Base-by-base conservation (phyloP, 2,888 invertebrate species). In the Penaeus monodon region DNA sequence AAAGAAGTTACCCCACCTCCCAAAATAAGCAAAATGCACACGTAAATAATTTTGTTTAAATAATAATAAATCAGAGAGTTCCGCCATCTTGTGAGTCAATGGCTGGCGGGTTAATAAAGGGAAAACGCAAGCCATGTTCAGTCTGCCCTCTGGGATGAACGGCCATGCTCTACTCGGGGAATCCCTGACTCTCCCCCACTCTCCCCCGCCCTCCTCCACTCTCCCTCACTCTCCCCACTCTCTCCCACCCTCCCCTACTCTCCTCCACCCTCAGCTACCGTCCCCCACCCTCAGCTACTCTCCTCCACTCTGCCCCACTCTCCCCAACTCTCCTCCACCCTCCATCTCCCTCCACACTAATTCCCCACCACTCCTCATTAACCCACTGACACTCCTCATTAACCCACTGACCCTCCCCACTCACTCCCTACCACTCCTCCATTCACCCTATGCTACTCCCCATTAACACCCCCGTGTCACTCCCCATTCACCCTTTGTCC, bases 61-160 rank as follows among this genome's bases (percentile, higher is more conserved):
- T 6, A 44, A 44, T 44, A 44, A 57, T 17, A 57, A 17, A 17
- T 14, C 57, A 2, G 57, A 57, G 57, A 57, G 57, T 4, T 27
- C 22, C 38, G 17, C 84, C 84, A 84, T 84, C 84, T 76, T 68
- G 78, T 84, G 84, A 79, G 84, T 84, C 84, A 84, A 84, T 84
- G 68, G 84, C 49, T 12, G 78, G 57, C 49, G 66, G 77, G 78
- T 78, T 84, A 84, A 84, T 84, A 84, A 84, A 84, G 77, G 77
- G 84, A 84, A 84, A 84, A 84, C 84, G 70, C 78, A 78, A 78
- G 68, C 78, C 84, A 66, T 84, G 84, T 84, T 79, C 24, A n/a
- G 66, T 57, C 57, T 66, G 27, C 29, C 78, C 57, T 68, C 14
- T 27, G 84, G 68, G 78, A 78, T 14, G 24, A 78, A 63, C 57